Conservation (phyloP, 2,113 vertebrate species). For the Dasyurus viverrinus region DNA sequence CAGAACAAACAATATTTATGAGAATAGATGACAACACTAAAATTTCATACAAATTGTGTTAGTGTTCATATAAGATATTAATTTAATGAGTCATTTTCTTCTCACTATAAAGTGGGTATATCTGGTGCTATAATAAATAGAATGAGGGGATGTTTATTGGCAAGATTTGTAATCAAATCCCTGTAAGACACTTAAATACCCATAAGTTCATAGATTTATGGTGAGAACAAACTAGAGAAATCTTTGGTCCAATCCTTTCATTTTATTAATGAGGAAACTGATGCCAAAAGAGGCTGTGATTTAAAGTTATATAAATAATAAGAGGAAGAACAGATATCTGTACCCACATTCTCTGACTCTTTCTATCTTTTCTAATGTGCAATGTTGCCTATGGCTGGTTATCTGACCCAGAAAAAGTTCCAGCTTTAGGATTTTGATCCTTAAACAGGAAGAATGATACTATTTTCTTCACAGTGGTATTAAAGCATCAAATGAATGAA, state of each 20-base stretch:
- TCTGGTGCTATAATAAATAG: neutral
- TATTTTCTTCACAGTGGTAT: neutral
- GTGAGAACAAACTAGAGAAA: neutral
- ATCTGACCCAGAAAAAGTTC: neutral
- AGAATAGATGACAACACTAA: neutral
- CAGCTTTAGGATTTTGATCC: neutral
- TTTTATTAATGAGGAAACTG: neutral
- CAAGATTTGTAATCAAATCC: neutral
- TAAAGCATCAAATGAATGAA: neutral
- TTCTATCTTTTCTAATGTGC: neutral
- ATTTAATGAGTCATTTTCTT: neutral
- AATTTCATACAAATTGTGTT: neutral
- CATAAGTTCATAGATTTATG: neutral
- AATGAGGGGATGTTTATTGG: neutral
- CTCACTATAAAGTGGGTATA: neutral
- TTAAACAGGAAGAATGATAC: neutral
- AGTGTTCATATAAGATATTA: neutral
- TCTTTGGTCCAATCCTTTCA: neutral
- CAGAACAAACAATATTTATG: neutral
- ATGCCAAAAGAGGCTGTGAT: neutral
- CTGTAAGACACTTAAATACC: neutral
- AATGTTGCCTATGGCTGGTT: neutral
- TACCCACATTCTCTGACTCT: no score
- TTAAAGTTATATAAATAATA: neutral
- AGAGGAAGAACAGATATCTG: neutral